Conservation (phyloP, 2,797 vertebrate genomes). For the Ceryle rudis region DNA sequence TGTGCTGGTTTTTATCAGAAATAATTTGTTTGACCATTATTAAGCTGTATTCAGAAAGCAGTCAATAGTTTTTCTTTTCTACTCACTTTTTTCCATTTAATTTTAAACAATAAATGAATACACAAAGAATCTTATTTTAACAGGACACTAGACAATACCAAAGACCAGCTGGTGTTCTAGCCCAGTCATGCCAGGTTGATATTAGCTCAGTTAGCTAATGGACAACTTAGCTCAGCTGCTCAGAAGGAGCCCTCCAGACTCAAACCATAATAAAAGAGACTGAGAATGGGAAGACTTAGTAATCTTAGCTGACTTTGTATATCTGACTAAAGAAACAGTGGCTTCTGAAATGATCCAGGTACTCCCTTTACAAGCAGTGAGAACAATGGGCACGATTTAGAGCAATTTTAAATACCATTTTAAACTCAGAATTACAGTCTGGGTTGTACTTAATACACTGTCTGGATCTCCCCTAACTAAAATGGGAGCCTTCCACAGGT, state of each 20-base stretch:
- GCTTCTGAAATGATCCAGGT: neutral
- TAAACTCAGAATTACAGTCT: neutral
- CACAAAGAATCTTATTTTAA: neutral
- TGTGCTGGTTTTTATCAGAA: neutral
- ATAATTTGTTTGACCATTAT: neutral
- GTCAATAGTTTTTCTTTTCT: neutral
- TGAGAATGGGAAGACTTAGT: neutral
- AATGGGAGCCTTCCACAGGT: neutral
- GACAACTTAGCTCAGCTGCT: neutral
- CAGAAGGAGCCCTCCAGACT: neutral
- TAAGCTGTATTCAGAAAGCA: neutral
- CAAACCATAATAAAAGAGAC: neutral
- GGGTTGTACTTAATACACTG: neutral
- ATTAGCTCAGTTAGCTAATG: neutral
- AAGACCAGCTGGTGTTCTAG: neutral
- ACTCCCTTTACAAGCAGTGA: neutral
- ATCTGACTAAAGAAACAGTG: neutral
- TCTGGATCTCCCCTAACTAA: neutral
- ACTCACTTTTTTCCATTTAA: neutral
- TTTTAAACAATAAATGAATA: neutral
- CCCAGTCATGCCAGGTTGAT: neutral
- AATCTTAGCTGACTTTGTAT: neutral
- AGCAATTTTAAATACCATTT: neutral
- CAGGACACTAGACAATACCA: neutral
- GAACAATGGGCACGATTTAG: neutral